Conservation (phyloP, 2,888 invertebrate genomes). For the Oeneis ivallda region DNA sequence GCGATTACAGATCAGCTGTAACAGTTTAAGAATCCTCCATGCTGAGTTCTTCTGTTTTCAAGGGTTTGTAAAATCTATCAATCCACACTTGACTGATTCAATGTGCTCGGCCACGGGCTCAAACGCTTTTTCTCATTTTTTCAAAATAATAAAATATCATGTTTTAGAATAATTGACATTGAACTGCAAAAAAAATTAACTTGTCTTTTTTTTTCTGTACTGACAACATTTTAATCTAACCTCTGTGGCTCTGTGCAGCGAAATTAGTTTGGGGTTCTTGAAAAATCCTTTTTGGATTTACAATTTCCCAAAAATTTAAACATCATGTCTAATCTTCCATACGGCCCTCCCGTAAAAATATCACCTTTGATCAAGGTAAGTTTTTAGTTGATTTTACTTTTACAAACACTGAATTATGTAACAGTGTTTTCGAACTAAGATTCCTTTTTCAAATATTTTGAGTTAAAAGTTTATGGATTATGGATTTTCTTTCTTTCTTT, state of each 20-base stretch:
- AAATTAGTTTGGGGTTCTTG: constrained; percentile 49
- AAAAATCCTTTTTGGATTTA: constrained; percentile 59
- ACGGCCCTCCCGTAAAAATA: constrained; percentile 87
- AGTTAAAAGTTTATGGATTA: too few species aligned
- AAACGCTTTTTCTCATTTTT: too few species aligned
- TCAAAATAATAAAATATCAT: too few species aligned
- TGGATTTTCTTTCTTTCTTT: too few species aligned
- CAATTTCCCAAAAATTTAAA: constrained; percentile 44
- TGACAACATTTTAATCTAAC: constrained; percentile 46
- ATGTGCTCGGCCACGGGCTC: too few species aligned
- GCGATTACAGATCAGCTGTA: too few species aligned
- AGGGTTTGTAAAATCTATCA: too few species aligned
- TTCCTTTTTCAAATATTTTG: constrained; percentile 31
- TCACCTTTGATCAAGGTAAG: constrained; percentile 91
- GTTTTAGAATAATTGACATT: too few species aligned
- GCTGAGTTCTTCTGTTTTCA: too few species aligned
- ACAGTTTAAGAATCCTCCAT: too few species aligned
- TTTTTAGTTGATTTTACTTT: constrained; percentile 29
- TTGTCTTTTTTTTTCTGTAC: not conserved
- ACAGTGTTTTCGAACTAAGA: constrained; percentile 48
- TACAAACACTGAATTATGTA: constrained; percentile 55
- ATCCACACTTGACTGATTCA: too few species aligned
- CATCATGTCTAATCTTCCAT: constrained; percentile 73
- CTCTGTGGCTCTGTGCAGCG: constrained; percentile 48
- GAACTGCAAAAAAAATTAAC: too few species aligned